These are phyloP conservation scores for Coluber constrictor DNA, from an alignment of 2,797 vertebrate genomes.

Conservation along the genomic window DNA sequence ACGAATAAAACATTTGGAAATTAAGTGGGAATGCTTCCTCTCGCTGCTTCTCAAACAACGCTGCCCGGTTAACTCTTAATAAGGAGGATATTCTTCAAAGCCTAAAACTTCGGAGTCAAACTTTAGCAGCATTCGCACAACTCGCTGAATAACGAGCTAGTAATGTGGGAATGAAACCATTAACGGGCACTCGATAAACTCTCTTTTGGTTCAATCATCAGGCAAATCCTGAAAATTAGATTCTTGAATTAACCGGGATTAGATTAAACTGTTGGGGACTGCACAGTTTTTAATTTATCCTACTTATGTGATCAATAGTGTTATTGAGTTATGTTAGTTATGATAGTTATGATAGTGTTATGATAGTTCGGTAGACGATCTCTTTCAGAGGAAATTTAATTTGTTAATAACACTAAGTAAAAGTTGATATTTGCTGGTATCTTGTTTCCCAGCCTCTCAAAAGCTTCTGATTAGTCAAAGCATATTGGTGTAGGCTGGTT, in stretches of 20 bases:
- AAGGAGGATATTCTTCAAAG: neutral
- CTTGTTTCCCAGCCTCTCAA: neutral
- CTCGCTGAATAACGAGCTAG: neutral
- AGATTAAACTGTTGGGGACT: neutral
- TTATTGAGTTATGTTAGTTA: too few relatives aligned
- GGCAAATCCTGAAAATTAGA: neutral
- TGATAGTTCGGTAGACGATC: neutral
- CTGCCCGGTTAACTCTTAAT: neutral
- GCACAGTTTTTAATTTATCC: too few relatives aligned
- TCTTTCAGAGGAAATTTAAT: neutral
- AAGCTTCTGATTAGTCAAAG: neutral
- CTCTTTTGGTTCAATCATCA: neutral
- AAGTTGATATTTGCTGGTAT: neutral
- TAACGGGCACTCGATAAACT: neutral
- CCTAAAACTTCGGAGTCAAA: neutral
- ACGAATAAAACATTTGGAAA: neutral
- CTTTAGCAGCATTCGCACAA: neutral
- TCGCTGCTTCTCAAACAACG: neutral
- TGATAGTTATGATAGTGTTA: too few relatives aligned
- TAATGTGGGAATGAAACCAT: too few relatives aligned
- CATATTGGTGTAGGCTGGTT: neutral
- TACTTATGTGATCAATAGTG: too few relatives aligned
- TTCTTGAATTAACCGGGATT: neutral
- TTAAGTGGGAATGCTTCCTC: neutral
- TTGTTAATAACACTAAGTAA: neutral